Percentiles rank a stretch among this genome's conserved stretches.
phyloP scores from a whole-genome alignment of 2,888 invertebrate species.

The Muschampia plurimacula region DNA sequence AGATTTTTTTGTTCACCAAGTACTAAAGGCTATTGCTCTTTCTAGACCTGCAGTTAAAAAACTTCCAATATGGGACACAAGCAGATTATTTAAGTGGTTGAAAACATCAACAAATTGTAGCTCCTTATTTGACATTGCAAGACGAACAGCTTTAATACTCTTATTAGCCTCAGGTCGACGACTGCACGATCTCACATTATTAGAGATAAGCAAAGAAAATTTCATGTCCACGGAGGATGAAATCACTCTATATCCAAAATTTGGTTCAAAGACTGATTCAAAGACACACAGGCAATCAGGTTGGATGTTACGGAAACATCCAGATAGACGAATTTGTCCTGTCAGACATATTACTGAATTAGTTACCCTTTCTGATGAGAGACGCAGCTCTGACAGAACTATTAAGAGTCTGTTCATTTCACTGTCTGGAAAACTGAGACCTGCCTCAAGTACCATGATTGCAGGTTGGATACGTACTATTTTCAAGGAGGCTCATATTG shows the following conservation, averaged over 20 bases:
- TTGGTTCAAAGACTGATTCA: background rate
- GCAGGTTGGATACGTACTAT: background rate
- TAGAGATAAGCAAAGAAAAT: background rate
- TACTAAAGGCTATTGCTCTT: background rate
- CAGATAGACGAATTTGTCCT: background rate
- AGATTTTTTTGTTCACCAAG: slow-evolving; percentile 1
- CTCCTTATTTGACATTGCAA: background rate
- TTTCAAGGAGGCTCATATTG: background rate
- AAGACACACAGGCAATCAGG: background rate
- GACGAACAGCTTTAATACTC: background rate
- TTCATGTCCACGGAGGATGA: no score
- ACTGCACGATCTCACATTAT: background rate
- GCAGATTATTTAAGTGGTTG: background rate
- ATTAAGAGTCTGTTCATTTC: background rate
- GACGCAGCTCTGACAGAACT: background rate
- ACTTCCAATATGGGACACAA: background rate
- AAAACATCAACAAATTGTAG: background rate
- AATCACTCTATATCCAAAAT: background rate
- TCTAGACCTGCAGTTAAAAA: background rate
- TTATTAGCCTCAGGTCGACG: background rate
- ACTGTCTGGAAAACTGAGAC: background rate
- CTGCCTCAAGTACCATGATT: background rate
- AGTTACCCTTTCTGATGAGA: background rate
- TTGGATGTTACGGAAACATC: background rate
- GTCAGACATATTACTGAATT: background rate